These are phyloP conservation scores for Barbus barbus DNA, from an alignment of 2,113 vertebrate species.

Conservation along the genomic window DNA sequence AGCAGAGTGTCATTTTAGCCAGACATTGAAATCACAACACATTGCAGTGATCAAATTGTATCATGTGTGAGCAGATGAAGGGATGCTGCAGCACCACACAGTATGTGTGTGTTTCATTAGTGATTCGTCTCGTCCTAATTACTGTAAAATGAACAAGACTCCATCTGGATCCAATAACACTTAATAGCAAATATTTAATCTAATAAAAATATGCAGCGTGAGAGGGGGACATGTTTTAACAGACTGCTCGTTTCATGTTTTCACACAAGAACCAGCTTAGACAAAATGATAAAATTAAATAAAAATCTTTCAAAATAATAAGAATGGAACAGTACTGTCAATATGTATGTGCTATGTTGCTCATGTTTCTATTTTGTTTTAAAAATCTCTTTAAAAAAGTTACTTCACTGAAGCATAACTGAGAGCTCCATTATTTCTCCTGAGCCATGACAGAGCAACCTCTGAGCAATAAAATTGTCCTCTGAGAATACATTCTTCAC, in stretches of 20 bases:
- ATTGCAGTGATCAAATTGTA: not conserved
- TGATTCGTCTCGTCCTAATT: slow-evolving; percentile 33
- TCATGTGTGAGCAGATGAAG: slow-evolving; percentile 6
- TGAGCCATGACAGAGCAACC: not conserved
- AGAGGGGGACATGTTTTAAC: slow-evolving; percentile 33
- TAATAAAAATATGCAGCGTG: slow-evolving; percentile 34
- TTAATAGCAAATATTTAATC: slow-evolving; percentile 36
- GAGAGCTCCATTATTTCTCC: not conserved
- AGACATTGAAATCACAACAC: not conserved
- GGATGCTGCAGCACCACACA: not conserved
- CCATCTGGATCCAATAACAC: slow-evolving; percentile 41
- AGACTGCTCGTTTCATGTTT: slow-evolving; percentile 20
- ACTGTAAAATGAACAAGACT: slow-evolving; percentile 42
- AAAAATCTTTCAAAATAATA: not conserved
- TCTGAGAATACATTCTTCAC: not conserved
- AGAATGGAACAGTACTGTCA: not conserved
- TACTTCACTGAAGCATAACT: not conserved
- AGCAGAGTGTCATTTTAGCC: not conserved
- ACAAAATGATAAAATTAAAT: not conserved
- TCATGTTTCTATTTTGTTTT: too few relatives aligned
- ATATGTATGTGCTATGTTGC: too few relatives aligned
- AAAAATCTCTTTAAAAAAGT: not conserved
- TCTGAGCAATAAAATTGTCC: not conserved
- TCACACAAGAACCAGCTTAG: not conserved
- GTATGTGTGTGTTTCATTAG: slow-evolving; percentile 28